These are phyloP conservation scores for Seira musarum DNA, from an alignment of 2,888 invertebrate species.

Conservation along the genomic window DNA sequence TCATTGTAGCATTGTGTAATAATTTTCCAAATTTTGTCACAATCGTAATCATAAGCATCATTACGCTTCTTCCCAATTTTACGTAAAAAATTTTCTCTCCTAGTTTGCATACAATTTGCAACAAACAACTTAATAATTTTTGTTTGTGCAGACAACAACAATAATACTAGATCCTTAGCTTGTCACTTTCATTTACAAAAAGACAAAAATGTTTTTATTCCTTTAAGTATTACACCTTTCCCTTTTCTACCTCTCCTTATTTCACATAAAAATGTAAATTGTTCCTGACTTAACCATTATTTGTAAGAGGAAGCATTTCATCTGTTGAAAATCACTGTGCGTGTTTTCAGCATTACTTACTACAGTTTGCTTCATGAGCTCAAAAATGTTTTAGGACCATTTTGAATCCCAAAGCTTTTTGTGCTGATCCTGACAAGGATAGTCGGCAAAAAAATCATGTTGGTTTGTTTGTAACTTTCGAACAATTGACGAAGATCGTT, in stretches of 20 bases:
- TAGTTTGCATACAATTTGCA: neutral
- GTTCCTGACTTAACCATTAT: conserved; percentile 6
- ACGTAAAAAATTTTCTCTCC: conserved; percentile 1
- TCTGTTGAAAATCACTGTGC: neutral
- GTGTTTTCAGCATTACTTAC: conserved; percentile 4
- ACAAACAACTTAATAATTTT: neutral
- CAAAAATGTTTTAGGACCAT: neutral
- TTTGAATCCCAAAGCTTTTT: too few species aligned
- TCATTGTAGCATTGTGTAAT: conserved; percentile 5
- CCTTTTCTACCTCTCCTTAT: neutral
- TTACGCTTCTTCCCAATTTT: neutral
- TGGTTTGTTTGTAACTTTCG: neutral
- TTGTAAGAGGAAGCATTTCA: conserved; percentile 3
- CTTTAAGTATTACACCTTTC: conserved; percentile 24
- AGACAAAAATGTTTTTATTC: conserved; percentile 15
- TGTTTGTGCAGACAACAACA: neutral
- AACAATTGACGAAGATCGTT: neutral
- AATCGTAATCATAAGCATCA: neutral
- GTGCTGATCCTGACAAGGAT: neutral
- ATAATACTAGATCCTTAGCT: neutral
- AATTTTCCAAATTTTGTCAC: conserved; percentile 5
- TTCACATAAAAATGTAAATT: conserved; percentile 11
- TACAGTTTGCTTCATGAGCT: neutral
- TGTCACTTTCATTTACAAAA: conserved; percentile 26
- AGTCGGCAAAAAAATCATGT: neutral